Evolutionary conservation across 1,140 invertebrate genomes (phyloP).

Genomic region (Lasaia peninsularis): DNA sequence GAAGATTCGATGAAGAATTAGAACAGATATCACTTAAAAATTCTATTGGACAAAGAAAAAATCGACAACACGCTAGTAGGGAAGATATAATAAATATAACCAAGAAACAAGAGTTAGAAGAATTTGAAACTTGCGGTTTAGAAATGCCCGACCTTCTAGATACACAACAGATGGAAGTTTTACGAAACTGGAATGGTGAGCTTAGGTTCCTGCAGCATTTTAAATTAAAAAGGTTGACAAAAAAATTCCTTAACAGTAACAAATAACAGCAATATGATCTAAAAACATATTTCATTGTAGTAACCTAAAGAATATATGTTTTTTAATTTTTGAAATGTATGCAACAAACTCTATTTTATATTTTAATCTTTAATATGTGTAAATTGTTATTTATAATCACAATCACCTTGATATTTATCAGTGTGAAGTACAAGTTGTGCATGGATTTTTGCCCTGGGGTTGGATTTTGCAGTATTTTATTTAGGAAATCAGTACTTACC

Average conservation of each 20-base stretch:
- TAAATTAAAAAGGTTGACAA: constrained; percentile 80
- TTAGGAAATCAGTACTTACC: too few relatives aligned
- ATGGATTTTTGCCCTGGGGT: too few relatives aligned
- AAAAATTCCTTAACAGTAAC: constrained; percentile 36
- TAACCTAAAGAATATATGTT: background rate
- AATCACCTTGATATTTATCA: too few relatives aligned
- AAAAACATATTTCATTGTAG: background rate
- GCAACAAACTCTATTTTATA: too few relatives aligned
- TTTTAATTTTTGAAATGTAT: too few relatives aligned
- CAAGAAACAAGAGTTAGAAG: constrained; percentile 81
- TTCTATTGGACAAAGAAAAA: constrained; percentile 83
- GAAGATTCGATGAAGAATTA: constrained; percentile 86
- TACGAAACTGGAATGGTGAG: constrained; percentile 84
- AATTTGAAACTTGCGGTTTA: constrained; percentile 85
- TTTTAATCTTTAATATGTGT: too few relatives aligned
- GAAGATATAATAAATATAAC: constrained; percentile 86
- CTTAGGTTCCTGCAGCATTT: constrained; percentile 81
- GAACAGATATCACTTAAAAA: constrained; percentile 86
- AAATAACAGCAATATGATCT: constrained; percentile 47
- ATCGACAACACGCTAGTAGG: constrained; percentile 85
- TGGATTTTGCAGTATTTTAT: too few relatives aligned
- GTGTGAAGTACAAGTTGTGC: too few relatives aligned
- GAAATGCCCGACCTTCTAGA: constrained; percentile 84
- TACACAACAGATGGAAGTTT: constrained; percentile 75
- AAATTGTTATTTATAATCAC: too few relatives aligned